Evolutionary conservation across 1,140 invertebrate species (phyloP), one percentile per base, ranked within the genome.

Genomic region (Mesaphorura yosii): DNA sequence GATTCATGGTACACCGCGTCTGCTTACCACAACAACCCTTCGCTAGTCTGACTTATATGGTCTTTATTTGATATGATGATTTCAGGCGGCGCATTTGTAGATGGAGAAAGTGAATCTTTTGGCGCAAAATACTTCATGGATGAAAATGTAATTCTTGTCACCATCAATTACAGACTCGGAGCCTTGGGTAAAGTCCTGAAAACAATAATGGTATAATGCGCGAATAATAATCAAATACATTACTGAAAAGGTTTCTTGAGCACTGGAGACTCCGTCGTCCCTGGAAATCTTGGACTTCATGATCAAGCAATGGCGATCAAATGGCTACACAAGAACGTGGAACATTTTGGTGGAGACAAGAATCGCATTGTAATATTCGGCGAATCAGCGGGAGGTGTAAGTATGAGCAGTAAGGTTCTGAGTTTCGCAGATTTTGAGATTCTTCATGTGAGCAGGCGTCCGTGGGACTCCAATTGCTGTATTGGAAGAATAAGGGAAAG

Each of bases 81-180:
- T n/a, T n/a, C n/a, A n/a, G n/a, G 73, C 1, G 74, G 75, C 29
- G 66, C 64, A 44, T 68, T 73, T 31, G 58, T 66, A 31, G 34
- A 58, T 29, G 66, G 66, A 3, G 46, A 45, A 46, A 23, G 38
- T 28, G 12, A 45, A 17, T 17, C 50, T 3, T 59, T 66, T 46
- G 51, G 57, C 15, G 55, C 59, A 7, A 58, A 61, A 38, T 55
- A 68, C 4, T 64, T 71, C n/a, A 55, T 57, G 26, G 55, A 58
- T 7, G 66, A 68, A 0, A 64, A 66, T 28, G 62, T 72, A 2
- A 60, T 73, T 23, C 60, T 74, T 1, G 70, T 71, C 5, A 67
- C 65, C 6, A 53, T 69, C 10, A 70, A 73, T 34, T 34, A 34
- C 31, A 34, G 31, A 34, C n/a, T 34, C 10, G 31, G 31, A 10